Conservation (phyloP, 2,113 vertebrate species). For the Camarhynchus parvulus region DNA sequence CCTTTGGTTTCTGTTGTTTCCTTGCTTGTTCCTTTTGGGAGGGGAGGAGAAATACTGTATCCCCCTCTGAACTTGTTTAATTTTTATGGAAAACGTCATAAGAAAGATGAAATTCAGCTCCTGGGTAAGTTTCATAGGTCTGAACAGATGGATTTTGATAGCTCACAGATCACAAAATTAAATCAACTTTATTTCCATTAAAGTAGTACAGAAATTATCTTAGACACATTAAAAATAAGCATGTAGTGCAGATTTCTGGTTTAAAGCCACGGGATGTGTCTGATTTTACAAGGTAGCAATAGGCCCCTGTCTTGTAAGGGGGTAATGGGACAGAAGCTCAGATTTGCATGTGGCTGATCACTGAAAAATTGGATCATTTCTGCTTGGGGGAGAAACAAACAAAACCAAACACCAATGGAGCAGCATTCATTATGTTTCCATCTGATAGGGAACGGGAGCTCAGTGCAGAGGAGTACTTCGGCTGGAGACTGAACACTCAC, state of each 20-base stretch:
- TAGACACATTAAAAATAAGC: slow-evolving; percentile 61
- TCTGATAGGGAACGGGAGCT: not conserved
- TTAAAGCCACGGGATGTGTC: slow-evolving; percentile 54
- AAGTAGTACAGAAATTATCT: slow-evolving; percentile 69
- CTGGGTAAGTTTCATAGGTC: slow-evolving; percentile 48
- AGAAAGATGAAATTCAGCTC: slow-evolving; percentile 64
- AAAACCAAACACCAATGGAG: not conserved
- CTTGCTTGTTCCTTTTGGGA: not conserved
- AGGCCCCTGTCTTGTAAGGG: not conserved
- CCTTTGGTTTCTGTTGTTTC: not conserved
- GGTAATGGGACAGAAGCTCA: not conserved
- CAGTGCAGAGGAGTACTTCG: not conserved
- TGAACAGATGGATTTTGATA: slow-evolving; percentile 76
- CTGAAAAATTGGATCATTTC: slow-evolving; percentile 6
- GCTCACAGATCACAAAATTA: slow-evolving; percentile 65
- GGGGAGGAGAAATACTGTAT: not conserved
- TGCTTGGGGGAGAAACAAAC: slow-evolving; percentile 35
- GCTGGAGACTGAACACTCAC: not conserved
- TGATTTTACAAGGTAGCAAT: slow-evolving; percentile 31
- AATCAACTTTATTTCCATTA: slow-evolving; percentile 69
- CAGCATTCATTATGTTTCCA: not conserved
- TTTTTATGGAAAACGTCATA: slow-evolving; percentile 27
- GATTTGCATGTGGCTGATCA: slow-evolving; percentile 15
- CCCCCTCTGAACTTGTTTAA: slow-evolving; percentile 2
- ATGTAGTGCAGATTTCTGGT: slow-evolving; percentile 61